phyloP scores from a whole-genome alignment of 2,797 vertebrate species.

The Sciaenops ocellatus region DNA sequence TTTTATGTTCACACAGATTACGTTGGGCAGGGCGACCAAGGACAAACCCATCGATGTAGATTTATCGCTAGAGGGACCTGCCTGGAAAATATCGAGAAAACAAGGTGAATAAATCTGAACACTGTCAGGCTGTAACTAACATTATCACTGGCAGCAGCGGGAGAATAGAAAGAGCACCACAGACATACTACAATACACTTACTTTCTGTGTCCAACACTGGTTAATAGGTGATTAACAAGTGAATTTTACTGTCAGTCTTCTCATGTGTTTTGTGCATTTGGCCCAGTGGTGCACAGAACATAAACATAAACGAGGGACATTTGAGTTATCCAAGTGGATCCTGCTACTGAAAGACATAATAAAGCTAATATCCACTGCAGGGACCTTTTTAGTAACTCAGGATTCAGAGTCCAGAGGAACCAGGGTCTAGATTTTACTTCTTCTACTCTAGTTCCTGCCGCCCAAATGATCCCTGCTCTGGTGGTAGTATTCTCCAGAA shows the following conservation, averaged over 20 bases:
- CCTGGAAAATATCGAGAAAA: conserved; percentile 98
- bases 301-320: neutral
- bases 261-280: neutral
- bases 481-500: neutral
- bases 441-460: neutral
- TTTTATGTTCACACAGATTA: conserved; percentile 86
- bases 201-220: too few species aligned
- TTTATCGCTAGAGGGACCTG: conserved; percentile 94
- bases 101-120: conserved; percentile 84
- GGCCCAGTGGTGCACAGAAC: neutral
- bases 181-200: neutral
- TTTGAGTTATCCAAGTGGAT: neutral
- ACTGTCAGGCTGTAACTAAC: neutral
- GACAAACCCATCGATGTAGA: conserved; percentile 98
- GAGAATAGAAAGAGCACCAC: neutral
- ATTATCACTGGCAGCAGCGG: neutral
- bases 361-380: neutral
- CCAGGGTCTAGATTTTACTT: neutral
- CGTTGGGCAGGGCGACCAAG: conserved; percentile 96
- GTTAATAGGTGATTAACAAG: too few species aligned
- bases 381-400: neutral
- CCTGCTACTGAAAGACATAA: neutral
- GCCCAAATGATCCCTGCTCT: neutral
- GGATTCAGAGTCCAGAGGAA: neutral
- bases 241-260: neutral